Conservation (phyloP, 2,888 invertebrate genomes). For the Arrhopalites spinosus region DNA sequence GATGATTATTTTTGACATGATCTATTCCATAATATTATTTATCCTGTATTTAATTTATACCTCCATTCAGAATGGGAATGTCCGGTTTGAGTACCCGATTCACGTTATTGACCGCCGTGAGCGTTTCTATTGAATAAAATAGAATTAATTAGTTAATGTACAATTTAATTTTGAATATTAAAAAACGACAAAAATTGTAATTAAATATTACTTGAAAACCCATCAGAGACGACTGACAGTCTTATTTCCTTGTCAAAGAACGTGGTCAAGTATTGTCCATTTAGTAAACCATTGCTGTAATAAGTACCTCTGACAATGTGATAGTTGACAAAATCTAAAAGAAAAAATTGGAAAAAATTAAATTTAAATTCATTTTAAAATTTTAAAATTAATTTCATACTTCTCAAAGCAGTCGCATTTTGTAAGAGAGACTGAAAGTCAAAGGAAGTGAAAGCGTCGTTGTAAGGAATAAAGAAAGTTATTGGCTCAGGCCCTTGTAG, state of each 20-base stretch:
- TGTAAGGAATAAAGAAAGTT: constrained; percentile 54
- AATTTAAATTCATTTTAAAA: no score
- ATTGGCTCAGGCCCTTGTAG: constrained; percentile 46
- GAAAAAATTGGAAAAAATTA: no score
- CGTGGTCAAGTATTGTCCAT: constrained; percentile 57
- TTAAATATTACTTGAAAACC: constrained; percentile 56
- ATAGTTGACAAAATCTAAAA: constrained; percentile 56
- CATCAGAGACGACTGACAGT: constrained; percentile 56
- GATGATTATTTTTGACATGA: no score
- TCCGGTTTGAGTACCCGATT: constrained; percentile 56
- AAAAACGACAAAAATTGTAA: background rate
- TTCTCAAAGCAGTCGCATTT: constrained; percentile 44
- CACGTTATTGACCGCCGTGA: constrained; percentile 55
- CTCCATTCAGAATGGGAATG: constrained; percentile 58
- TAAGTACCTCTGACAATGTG: constrained; percentile 59
- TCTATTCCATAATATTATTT: no score
- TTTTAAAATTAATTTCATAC: constrained; percentile 34
- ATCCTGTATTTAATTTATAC: no score
- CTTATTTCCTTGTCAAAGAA: constrained; percentile 57
- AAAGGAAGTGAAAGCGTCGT: constrained; percentile 43
- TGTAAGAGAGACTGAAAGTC: constrained; percentile 37
- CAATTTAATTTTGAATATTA: no score
- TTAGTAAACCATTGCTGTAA: constrained; percentile 58
- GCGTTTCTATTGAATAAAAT: constrained; percentile 54
- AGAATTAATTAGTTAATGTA: no score